Evolutionary conservation across 2,888 invertebrate species (phyloP).

Genomic region (Tortrix viridana): DNA sequence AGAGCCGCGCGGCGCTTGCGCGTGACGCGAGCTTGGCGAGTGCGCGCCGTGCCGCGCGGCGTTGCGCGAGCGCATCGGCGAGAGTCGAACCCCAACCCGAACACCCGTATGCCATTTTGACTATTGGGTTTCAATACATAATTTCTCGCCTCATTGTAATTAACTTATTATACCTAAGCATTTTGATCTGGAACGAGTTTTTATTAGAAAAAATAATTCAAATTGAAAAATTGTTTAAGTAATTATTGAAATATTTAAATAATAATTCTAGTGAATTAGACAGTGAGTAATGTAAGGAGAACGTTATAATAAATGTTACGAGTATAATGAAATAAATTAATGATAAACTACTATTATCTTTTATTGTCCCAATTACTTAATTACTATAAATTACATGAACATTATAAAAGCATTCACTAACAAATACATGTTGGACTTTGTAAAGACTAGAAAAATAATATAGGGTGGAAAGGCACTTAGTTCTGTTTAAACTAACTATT

Average conservation of each 20-base stretch:
- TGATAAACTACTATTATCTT: slow-evolving; percentile 51
- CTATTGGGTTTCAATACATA: slow-evolving; percentile 45
- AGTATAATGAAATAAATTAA: slow-evolving; percentile 81
- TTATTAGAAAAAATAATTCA: slow-evolving; percentile 71
- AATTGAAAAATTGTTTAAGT: slow-evolving; percentile 75
- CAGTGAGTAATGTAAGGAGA: slow-evolving; percentile 76
- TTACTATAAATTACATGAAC: slow-evolving; percentile 4
- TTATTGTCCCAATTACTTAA: slow-evolving; percentile 37
- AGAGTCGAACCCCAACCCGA: slow-evolving; percentile 37
- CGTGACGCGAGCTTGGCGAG: slow-evolving; percentile 1
- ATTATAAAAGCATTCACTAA: slow-evolving; percentile 1
- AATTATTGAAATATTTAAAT: slow-evolving; percentile 80
- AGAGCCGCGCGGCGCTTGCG: neutral
- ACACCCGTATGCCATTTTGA: slow-evolving; percentile 47
- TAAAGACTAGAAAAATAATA: slow-evolving; percentile 45
- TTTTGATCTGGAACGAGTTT: slow-evolving; percentile 74
- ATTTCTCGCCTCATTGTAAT: slow-evolving; percentile 49
- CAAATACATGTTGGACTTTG: slow-evolving; percentile 10
- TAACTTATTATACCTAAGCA: slow-evolving; percentile 49
- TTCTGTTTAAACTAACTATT: slow-evolving; percentile 27
- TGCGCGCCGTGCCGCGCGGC: slow-evolving; percentile 40
- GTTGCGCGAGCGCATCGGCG: neutral
- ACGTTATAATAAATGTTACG: slow-evolving; percentile 71
- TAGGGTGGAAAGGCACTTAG: slow-evolving; percentile 39
- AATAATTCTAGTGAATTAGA: slow-evolving; percentile 81